Conservation (phyloP, 2,888 invertebrate species). For the Hirudinaria manillensis region DNA sequence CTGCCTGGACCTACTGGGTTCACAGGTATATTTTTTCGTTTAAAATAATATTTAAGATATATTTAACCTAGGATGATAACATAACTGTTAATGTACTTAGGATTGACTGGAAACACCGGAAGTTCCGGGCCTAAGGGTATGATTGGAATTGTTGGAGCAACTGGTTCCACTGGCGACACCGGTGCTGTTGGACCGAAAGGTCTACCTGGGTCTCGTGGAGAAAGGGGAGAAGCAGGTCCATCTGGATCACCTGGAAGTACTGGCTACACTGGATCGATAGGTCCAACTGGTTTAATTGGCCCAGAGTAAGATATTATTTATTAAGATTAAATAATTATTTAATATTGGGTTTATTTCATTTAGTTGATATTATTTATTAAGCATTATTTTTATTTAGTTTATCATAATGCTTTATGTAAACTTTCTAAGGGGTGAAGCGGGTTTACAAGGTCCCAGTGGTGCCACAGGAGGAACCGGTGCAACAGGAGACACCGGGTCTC, state of each 20-base stretch:
- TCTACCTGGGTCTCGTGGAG: constrained; percentile 24
- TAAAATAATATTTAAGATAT: background rate
- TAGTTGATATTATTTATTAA: background rate
- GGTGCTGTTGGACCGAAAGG: constrained; percentile 28
- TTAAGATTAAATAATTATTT: background rate
- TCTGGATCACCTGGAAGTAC: constrained; percentile 21
- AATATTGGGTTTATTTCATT: background rate
- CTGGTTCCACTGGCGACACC: constrained; percentile 29
- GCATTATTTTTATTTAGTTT: background rate
- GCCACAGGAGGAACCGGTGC: constrained; percentile 18
- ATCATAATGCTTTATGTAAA: too few relatives aligned
- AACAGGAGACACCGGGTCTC: constrained; percentile 34
- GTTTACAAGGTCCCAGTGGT: constrained; percentile 16
- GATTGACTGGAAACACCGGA: constrained; percentile 30
- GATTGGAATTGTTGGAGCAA: constrained; percentile 25
- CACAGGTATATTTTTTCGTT: constrained; percentile 29
- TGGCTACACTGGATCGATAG: constrained; percentile 18
- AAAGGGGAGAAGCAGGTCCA: constrained; percentile 41
- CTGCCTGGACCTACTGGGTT: constrained; percentile 30
- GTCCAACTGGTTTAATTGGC: constrained; percentile 21
- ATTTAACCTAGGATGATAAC: background rate
- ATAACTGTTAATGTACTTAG: background rate
- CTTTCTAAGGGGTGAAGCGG: constrained; percentile 16
- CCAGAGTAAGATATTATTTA: constrained; percentile 9
- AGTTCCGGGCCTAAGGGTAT: constrained; percentile 31